Base-by-base conservation (phyloP, 2,113 vertebrate species). In the Porphyrio hochstetteri region DNA sequence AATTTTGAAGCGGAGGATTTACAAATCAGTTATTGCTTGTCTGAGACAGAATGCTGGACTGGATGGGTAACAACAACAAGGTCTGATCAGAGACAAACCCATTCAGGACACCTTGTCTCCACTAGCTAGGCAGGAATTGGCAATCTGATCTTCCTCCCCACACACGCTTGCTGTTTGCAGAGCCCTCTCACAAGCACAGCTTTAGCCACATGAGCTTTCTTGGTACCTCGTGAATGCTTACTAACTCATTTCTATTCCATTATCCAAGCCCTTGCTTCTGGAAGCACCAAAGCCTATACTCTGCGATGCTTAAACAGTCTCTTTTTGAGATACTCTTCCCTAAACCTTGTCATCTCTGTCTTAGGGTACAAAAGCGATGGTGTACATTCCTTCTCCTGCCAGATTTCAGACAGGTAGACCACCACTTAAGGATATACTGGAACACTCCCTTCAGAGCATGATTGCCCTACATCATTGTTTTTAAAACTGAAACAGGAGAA, bases 221-320 rank as follows among this genome's bases (percentile, higher is more conserved):
- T 2, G 16, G 27, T 1, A 28, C 11, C 20, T 46, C 16, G 3
- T 4, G 12, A 63, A 33, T 2, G 3, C n/a, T 42, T 12, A 27
- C 25, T 31, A 13, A 59, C 33, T 25, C 10, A 5, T 38, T 57
- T 29, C 64, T 63, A 6, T 2, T 42, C 63, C 24, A 3, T 29
- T 17, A n/a, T 8, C 68, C 23, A 55, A 65, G 46, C 7, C 23
- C 50, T 65, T 27, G 7, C 11, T 60, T 46, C 2, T 25, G 8
- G 31, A 64, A 67, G 42, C 40, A 70, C 3, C 72, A 44, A 57
- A 40, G 8, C 7, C 27, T 38, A 13, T 16, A 50, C 46, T 50
- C 42, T n/a, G 24, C 35, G 33, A 48, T 25, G 12, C 35, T 27
- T n/a, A 12, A 57, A 14, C 9, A 0, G 4, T 5, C 48, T 53